Evolutionary conservation across 2,797 vertebrate genomes (phyloP).

Genomic region (Orientallactaga sibirica): DNA sequence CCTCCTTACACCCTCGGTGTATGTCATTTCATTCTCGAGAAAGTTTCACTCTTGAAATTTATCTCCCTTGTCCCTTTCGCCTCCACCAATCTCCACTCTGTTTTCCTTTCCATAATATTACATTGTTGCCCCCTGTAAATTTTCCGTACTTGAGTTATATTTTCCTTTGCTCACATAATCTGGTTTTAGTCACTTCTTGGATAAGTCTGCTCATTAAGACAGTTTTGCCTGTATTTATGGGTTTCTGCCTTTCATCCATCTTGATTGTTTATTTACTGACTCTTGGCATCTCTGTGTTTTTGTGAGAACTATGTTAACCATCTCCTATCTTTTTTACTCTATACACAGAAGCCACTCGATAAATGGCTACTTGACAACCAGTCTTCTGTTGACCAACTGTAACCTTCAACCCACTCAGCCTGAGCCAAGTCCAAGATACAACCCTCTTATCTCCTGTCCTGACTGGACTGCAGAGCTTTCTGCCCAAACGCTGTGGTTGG

Average conservation of each 20-base stretch:
- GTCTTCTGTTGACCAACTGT: not conserved
- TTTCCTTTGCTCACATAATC: conserved; percentile 43
- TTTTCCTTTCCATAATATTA: conserved; percentile 8
- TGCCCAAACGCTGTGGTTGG: not conserved
- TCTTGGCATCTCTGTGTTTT: conserved; percentile 39
- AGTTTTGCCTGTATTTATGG: conserved; percentile 25
- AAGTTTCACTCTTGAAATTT: not conserved
- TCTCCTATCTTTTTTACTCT: not conserved
- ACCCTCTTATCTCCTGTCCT: not conserved
- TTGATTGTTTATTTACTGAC: conserved; percentile 54
- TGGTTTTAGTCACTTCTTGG: conserved; percentile 45
- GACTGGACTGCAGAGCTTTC: not conserved
- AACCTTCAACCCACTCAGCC: conserved; percentile 18
- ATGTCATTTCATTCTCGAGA: not conserved
- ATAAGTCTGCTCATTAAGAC: conserved; percentile 44
- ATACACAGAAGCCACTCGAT: not conserved
- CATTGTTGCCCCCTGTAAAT: not conserved
- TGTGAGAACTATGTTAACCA: not conserved
- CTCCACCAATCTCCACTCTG: not conserved
- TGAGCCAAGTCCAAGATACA: not conserved
- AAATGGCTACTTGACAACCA: not conserved
- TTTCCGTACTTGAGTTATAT: not conserved
- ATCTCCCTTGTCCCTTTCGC: not conserved
- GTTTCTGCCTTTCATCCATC: conserved; percentile 46
- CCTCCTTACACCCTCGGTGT: not conserved